Evolutionary conservation across 2,888 invertebrate genomes (phyloP).

Genomic region (Microctonus hyperodae): DNA sequence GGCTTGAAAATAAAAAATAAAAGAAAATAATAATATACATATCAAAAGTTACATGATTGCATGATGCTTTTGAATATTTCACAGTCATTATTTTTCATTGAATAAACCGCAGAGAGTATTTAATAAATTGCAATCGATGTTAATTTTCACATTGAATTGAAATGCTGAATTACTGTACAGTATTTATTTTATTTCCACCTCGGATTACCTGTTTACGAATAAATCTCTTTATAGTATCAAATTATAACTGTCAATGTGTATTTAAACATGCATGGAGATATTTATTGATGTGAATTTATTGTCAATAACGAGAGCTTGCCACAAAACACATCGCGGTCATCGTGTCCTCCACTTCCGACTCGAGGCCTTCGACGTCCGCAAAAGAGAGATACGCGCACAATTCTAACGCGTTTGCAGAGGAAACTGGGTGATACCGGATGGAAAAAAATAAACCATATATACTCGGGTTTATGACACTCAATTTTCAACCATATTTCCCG

Average conservation of each 20-base stretch:
- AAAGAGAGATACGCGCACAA: not conserved
- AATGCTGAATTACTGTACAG: not conserved
- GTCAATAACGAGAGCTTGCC: slow-evolving; percentile 40
- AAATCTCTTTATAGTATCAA: slow-evolving; percentile 35
- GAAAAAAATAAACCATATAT: not conserved
- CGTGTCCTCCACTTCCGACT: slow-evolving; percentile 23
- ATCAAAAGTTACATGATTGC: not conserved
- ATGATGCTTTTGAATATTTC: no score
- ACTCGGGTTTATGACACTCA: not conserved
- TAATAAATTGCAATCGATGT: not conserved
- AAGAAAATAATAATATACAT: not conserved
- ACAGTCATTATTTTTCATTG: no score
- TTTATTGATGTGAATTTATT: slow-evolving; percentile 57
- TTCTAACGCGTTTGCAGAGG: not conserved
- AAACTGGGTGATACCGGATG: not conserved
- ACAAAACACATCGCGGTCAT: slow-evolving; percentile 46
- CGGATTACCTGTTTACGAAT: slow-evolving; percentile 22
- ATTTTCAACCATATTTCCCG: not conserved
- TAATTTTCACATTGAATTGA: not conserved
- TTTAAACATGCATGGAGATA: slow-evolving; percentile 46
- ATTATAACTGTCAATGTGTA: slow-evolving; percentile 1
- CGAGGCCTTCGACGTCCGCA: slow-evolving; percentile 28
- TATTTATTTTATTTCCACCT: slow-evolving; percentile 31
- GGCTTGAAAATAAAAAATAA: not conserved
- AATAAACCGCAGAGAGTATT: no score